Evolutionary conservation across 2,797 vertebrate genomes (phyloP).

Genomic region (Eulemur coronatus): DNA sequence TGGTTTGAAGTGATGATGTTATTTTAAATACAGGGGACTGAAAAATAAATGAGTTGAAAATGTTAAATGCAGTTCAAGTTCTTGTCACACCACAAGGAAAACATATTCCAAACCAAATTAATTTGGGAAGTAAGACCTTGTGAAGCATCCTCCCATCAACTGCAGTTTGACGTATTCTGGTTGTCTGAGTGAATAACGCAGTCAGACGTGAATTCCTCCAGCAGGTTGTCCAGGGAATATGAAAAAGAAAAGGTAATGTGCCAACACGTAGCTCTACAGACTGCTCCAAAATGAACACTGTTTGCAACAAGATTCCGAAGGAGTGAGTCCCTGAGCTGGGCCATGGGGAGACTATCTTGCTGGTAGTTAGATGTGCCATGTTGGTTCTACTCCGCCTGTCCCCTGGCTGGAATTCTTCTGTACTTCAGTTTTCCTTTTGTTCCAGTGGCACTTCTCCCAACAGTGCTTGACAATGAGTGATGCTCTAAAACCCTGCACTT

Average conservation of each 20-base stretch:
- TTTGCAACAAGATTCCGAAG: constrained; percentile 62
- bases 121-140: constrained; percentile 34
- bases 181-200: constrained; percentile 43
- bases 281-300: constrained; percentile 70
- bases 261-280: constrained; percentile 47
- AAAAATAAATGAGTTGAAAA: constrained; percentile 42
- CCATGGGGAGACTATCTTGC: constrained; percentile 88
- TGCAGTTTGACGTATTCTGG: background rate
- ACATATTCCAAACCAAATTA: background rate
- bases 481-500: constrained; percentile 94
- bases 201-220: background rate
- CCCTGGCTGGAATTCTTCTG: constrained; percentile 88
- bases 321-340: constrained; percentile 76
- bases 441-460: constrained; percentile 91
- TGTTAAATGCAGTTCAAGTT: constrained; percentile 39
- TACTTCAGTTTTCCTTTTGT: constrained; percentile 97
- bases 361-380: constrained; percentile 88
- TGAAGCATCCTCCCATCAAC: background rate
- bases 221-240: background rate
- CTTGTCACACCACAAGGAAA: constrained; percentile 63
- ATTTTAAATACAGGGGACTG: constrained; percentile 44
- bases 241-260: constrained; percentile 39
- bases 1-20: constrained; percentile 36
- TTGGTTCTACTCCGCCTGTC: constrained; percentile 94
- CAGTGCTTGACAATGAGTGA: constrained; percentile 97